phyloP scores from a whole-genome alignment of 2,888 invertebrate genomes.

The Caenorhabditis sp. region DNA sequence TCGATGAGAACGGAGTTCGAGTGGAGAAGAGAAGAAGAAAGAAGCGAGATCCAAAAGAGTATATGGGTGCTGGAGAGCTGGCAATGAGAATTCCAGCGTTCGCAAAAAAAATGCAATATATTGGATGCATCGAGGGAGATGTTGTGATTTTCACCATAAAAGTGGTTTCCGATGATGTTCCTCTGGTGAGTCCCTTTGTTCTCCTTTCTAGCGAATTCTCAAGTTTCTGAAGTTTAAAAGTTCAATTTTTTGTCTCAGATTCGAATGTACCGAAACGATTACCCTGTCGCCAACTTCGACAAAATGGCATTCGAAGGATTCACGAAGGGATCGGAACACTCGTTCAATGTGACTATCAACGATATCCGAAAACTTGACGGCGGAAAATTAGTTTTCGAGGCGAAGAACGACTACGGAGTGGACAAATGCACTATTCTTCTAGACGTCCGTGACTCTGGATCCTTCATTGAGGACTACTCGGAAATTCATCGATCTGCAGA shows the following conservation, averaged over 20 bases:
- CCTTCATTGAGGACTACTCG: slow-evolving; percentile 52
- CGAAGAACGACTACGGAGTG: slow-evolving; percentile 64
- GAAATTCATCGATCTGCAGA: slow-evolving; percentile 66
- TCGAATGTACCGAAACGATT: slow-evolving; percentile 65
- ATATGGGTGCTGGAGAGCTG: slow-evolving; percentile 39
- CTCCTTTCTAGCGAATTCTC: not conserved
- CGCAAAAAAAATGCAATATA: slow-evolving; percentile 66
- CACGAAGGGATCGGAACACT: slow-evolving; percentile 57
- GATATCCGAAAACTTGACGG: slow-evolving; percentile 70
- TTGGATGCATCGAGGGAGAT: slow-evolving; percentile 67
- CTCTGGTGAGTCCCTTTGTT: slow-evolving; percentile 43
- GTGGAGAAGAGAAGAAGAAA: slow-evolving; percentile 53
- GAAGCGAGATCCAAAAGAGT: slow-evolving; percentile 42
- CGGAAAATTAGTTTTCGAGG: slow-evolving; percentile 71
- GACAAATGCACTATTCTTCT: slow-evolving; percentile 66
- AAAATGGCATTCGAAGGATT: slow-evolving; percentile 67
- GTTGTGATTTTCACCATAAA: slow-evolving; percentile 57
- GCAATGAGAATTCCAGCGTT: slow-evolving; percentile 63
- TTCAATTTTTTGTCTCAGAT: no score
- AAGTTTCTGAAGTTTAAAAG: not conserved
- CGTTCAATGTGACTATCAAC: slow-evolving; percentile 67
- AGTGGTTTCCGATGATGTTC: slow-evolving; percentile 59
- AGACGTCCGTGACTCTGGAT: slow-evolving; percentile 62
- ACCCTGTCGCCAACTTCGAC: slow-evolving; percentile 62
- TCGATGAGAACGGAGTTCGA: slow-evolving; percentile 61